Evolutionary conservation across 2,797 vertebrate species (phyloP).

Genomic region (Typhlichthys eigenmanni): DNA sequence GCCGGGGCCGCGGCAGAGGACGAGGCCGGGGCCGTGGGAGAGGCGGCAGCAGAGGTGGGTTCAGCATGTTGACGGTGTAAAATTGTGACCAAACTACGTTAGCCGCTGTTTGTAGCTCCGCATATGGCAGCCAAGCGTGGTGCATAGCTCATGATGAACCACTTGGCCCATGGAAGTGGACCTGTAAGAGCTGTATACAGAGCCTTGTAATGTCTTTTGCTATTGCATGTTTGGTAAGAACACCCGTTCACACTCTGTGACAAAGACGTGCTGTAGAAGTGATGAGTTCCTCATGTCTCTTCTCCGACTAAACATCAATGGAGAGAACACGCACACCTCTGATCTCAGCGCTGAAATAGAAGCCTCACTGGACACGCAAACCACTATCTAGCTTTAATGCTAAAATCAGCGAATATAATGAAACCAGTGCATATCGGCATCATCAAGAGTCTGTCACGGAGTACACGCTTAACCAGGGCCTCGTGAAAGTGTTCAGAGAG

Average conservation of each 20-base stretch:
- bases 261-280: conserved; percentile 46
- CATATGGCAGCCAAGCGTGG: too few species aligned
- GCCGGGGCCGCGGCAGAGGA: conserved; percentile 88
- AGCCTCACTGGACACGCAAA: background rate
- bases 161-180: too few species aligned
- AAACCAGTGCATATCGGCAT: too few species aligned
- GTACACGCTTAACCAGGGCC: too few species aligned
- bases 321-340: conserved; percentile 54
- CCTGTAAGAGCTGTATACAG: background rate
- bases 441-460: too few species aligned
- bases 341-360: conserved; percentile 49
- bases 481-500: too few species aligned
- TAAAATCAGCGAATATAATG: too few species aligned
- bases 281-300: conserved; percentile 69
- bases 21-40: conserved; percentile 89
- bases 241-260: too few species aligned
- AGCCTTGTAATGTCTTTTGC: too few species aligned
- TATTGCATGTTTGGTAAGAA: too few species aligned
- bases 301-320: conserved; percentile 62
- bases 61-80: background rate
- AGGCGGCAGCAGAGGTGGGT: conserved; percentile 76
- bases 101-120: too few species aligned
- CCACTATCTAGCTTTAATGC: background rate
- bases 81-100: background rate
- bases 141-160: too few species aligned